A percentile compares a stretch with the other conserved stretches of the same genome.
Conservation (phyloP, 2,113 vertebrate genomes). For the Sialia sialis region DNA sequence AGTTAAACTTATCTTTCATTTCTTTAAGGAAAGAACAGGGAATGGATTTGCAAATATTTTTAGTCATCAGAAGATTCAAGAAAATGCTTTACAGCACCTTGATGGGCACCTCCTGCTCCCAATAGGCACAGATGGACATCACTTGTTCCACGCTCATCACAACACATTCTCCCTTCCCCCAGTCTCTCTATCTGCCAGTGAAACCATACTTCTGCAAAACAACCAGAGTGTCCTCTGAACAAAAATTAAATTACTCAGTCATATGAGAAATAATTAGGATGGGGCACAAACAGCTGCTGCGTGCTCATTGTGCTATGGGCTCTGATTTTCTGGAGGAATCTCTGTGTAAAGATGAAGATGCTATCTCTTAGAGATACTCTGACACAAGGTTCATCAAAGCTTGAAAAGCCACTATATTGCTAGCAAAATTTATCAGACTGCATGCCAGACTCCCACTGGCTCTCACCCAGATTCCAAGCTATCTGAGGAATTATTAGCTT, state of each 20-base stretch:
- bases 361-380: neutral
- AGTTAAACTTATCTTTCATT: neutral
- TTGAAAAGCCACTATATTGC: neutral
- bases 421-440: neutral
- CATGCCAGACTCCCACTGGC: neutral
- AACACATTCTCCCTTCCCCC: fast-evolving
- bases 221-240: neutral
- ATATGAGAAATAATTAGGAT: neutral
- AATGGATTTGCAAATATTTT: neutral
- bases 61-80: neutral
- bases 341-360: neutral
- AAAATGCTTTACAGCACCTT: neutral
- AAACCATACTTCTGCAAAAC: neutral
- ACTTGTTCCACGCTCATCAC: fast-evolving
- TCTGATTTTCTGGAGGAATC: neutral
- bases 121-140: neutral
- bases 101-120: neutral
- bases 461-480: neutral
- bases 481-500: neutral
- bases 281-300: neutral
- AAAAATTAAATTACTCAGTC: neutral
- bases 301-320: neutral
- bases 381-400: neutral
- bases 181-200: neutral
- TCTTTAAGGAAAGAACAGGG: neutral